Evolutionary conservation across 2,113 vertebrate species (phyloP).

Genomic region (Chaenocephalus aceratus): DNA sequence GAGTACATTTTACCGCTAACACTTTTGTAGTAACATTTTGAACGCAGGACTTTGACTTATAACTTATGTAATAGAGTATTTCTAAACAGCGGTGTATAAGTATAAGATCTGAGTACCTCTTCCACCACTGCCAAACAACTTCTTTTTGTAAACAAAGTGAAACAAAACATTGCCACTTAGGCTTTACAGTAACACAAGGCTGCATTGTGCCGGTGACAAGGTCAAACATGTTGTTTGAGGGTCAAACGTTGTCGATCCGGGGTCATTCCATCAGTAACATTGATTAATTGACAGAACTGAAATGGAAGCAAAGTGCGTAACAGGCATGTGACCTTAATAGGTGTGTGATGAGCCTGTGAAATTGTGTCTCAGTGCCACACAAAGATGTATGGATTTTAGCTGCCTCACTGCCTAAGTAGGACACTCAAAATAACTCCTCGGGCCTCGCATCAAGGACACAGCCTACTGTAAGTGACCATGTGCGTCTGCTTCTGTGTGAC

Average conservation of each 20-base stretch:
- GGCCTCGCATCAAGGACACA: constrained; percentile 62
- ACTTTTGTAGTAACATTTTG: too few species aligned
- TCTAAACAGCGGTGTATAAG: too few species aligned
- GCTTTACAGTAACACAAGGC: too few species aligned
- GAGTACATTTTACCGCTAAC: too few species aligned
- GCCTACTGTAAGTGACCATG: constrained; percentile 49
- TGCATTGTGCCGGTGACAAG: background rate
- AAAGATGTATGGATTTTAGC: constrained; percentile 72
- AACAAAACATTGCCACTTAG: too few species aligned
- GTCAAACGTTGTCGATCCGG: constrained; percentile 7
- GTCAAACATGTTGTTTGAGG: background rate
- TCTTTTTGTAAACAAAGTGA: too few species aligned
- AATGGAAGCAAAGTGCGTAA: background rate
- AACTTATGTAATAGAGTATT: too few species aligned
- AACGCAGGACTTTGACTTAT: too few species aligned
- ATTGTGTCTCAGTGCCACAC: constrained; percentile 38
- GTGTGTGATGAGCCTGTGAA: background rate
- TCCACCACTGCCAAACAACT: too few species aligned
- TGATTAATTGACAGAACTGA: constrained; percentile 24
- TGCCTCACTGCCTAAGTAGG: constrained; percentile 83
- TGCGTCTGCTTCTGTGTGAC: background rate
- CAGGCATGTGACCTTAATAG: background rate
- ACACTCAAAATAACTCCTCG: constrained; percentile 73
- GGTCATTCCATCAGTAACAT: background rate
- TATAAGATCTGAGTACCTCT: too few species aligned